Conservation (phyloP, 2,888 invertebrate species). For the Ptychoptera albimana region DNA sequence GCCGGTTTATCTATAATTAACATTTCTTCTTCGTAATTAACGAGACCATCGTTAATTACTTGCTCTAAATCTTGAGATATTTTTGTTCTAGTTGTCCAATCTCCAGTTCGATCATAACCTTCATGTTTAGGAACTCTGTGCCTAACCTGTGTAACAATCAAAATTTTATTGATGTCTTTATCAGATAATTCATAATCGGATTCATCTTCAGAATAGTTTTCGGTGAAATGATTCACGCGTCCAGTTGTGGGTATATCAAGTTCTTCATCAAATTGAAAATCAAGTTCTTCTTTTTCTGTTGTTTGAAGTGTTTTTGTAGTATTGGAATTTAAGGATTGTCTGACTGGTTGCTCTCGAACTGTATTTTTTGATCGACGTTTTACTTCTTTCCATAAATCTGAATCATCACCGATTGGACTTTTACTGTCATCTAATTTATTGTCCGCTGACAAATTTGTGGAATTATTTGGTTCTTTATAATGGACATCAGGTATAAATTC, state of each 20-base stretch:
- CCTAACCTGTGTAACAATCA: conserved; percentile 76
- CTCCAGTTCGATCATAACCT: conserved; percentile 80
- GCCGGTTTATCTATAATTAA: conserved; percentile 48
- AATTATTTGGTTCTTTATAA: conserved; percentile 1
- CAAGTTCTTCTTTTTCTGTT: conserved; percentile 60
- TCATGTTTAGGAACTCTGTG: conserved; percentile 62
- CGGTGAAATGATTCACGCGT: conserved; percentile 61
- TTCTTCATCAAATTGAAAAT: conserved; percentile 97
- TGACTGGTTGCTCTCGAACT: conserved; percentile 9
- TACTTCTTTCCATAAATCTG: conserved; percentile 36
- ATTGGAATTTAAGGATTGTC: neutral
- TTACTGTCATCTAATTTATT: conserved; percentile 8
- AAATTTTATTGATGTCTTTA: conserved; percentile 78
- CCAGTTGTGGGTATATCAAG: conserved; percentile 63
- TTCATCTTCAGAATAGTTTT: conserved; percentile 63
- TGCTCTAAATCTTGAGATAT: conserved; percentile 89
- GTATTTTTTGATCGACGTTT: conserved; percentile 40
- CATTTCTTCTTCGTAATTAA: conserved; percentile 89
- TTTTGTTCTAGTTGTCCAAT: conserved; percentile 78
- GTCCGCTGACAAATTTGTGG: conserved; percentile 11
- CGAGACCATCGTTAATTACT: conserved; percentile 93
- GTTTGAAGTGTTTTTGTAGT: conserved; percentile 2
- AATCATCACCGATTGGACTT: conserved; percentile 9
- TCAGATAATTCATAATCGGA: conserved; percentile 83
- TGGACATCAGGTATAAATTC: conserved; percentile 55